These are phyloP conservation scores for Ectropis grisescens DNA, from an alignment of 1,140 invertebrate species.

Conservation along the genomic window DNA sequence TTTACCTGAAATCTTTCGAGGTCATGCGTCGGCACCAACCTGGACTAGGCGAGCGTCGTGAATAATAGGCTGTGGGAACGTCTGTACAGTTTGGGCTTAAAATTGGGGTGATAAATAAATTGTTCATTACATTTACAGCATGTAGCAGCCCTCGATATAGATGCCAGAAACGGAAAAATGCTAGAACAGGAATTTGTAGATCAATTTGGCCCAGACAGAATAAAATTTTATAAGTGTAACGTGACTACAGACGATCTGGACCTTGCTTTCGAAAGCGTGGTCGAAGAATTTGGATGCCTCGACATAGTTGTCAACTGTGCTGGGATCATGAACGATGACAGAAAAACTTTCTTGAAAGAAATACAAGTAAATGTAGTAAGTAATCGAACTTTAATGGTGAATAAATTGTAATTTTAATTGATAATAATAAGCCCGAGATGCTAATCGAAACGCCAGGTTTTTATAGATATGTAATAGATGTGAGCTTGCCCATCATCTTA, in stretches of 20 bases:
- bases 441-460: too few species aligned
- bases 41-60: too few species aligned
- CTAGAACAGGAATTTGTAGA: slow-evolving; percentile 15
- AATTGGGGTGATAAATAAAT: too few species aligned
- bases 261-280: slow-evolving; percentile 8
- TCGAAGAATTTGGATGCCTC: slow-evolving; percentile 65
- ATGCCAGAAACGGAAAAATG: slow-evolving; percentile 7
- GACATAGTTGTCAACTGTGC: slow-evolving; percentile 78
- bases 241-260: slow-evolving; percentile 18
- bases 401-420: slow-evolving; percentile 3
- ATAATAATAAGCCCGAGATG: not conserved
- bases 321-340: slow-evolving; percentile 43
- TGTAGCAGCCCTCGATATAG: slow-evolving; percentile 21
- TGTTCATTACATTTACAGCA: slow-evolving; percentile 14
- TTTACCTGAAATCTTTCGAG: too few species aligned
- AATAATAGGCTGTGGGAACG: too few species aligned
- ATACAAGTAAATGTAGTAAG: slow-evolving; percentile 43
- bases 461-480: too few species aligned
- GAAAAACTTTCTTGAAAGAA: slow-evolving; percentile 21
- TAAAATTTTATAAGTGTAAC: slow-evolving; percentile 22
- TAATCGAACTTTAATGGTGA: slow-evolving; percentile 7
- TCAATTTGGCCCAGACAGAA: slow-evolving; percentile 14
- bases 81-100: too few species aligned
- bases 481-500: too few species aligned
- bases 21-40: too few species aligned